Base-by-base conservation (phyloP, 2,797 vertebrate genomes). In the Nannoperca australis region DNA sequence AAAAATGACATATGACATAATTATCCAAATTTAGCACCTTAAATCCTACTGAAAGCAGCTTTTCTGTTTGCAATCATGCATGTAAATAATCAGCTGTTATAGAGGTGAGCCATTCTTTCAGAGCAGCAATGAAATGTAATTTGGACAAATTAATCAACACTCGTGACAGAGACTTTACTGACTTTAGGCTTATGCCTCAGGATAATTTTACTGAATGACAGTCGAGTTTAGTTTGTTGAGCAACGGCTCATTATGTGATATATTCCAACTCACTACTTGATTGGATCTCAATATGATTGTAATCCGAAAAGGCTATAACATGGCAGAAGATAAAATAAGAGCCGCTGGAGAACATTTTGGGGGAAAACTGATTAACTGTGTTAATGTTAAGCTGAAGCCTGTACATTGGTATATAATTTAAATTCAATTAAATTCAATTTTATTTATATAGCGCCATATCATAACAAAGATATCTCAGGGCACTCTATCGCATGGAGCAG, bases 91-190 rank as follows among this genome's bases (percentile, higher is more conserved):
- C 85, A 84, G 72, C 81, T 79, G 87, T 92, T 90, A 91, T 74
- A 77, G 76, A 76, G 81, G 78, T 87, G 82, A 80, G 76, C 77
- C 27, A 47, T 73, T 67, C 78, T 89, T 86, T 84, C 70, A 50
- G 56, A 81, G 84, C 70, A 84, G 84, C 47, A 70, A 53, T 32
- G 47, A 81, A 84, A 86, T 76, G 77, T 73, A 78, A 89, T 92
- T 88, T 86, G 78, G 85, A 94, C 87, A 92, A 91, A 90, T 93
- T 91, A 91, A 94, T 93, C 87, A 93, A 84, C 86, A 76, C 80
- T 82, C 56, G 63, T 89, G 92, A 89, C 66, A 80, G 71, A 83
- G 70, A 83, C 88, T 90, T 93, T 77, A 88, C 86, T 65, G 85
- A 87, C 84, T 89, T 85, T 82, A 27, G 82, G 71, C 78, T 81